A percentile compares a stretch with the other conserved stretches of the same genome.
These are phyloP conservation scores for Epinephelus malabaricus DNA, from an alignment of 2,797 vertebrate species.

Conservation along the genomic window DNA sequence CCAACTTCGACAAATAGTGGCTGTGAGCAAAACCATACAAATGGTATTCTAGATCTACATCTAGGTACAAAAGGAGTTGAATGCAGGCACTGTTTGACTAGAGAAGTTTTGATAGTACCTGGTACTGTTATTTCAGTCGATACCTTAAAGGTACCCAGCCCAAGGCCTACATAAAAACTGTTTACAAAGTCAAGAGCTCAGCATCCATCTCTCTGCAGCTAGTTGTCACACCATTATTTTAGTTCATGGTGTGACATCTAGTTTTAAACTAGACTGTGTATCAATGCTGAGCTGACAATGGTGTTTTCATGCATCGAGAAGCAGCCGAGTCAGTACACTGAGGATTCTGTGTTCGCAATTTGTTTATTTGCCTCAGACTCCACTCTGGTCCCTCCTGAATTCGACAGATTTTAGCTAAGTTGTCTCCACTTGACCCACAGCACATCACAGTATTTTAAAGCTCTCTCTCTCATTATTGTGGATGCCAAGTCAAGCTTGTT, in stretches of 20 bases:
- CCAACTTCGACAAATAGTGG: too few relatives aligned
- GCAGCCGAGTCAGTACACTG: not conserved
- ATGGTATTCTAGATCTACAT: too few relatives aligned
- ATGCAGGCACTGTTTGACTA: too few relatives aligned
- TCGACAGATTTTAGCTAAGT: not conserved
- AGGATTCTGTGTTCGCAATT: not conserved
- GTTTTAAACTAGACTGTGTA: not conserved
- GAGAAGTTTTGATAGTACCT: too few relatives aligned
- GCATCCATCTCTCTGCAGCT: not conserved
- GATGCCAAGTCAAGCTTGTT: not conserved
- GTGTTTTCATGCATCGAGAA: not conserved
- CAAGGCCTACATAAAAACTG: not conserved
- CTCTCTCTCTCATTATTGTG: not conserved
- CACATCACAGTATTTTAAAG: not conserved
- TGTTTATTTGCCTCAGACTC: constrained; percentile 1
- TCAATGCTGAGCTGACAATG: not conserved
- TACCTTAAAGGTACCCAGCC: too few relatives aligned
- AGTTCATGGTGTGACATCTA: not conserved
- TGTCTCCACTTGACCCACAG: not conserved
- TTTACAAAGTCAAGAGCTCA: not conserved
- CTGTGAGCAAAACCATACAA: too few relatives aligned
- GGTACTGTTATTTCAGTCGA: too few relatives aligned
- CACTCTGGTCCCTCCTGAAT: not conserved
- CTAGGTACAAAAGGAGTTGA: too few relatives aligned
- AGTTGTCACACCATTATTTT: not conserved